Evolutionary conservation across 2,888 invertebrate species (phyloP).

Genomic region (Melipona beecheii): DNA sequence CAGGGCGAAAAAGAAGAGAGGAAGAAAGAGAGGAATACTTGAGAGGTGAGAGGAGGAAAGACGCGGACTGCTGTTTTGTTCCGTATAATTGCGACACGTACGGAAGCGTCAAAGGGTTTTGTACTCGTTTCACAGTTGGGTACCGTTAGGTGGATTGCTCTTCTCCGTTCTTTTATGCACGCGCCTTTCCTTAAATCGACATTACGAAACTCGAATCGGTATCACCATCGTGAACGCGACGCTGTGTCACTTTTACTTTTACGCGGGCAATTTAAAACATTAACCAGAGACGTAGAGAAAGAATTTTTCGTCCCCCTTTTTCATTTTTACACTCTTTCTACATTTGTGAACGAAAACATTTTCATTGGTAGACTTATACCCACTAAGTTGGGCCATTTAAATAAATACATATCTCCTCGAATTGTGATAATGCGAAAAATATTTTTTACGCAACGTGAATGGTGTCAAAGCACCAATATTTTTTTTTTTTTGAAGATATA

Average conservation of each 20-base stretch:
- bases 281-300: not conserved
- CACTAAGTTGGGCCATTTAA: too few species aligned
- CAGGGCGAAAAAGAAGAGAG: not conserved
- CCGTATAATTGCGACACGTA: constrained; percentile 59
- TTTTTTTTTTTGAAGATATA: too few species aligned
- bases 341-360: not conserved
- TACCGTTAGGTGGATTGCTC: constrained; percentile 27
- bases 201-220: not conserved
- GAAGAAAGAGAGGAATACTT: constrained; percentile 6
- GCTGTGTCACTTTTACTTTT: not conserved
- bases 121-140: constrained; percentile 16
- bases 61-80: constrained; percentile 53
- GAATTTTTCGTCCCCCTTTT: not conserved
- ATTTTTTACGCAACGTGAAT: too few species aligned
- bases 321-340: not conserved
- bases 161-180: constrained; percentile 4
- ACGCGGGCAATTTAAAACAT: not conserved
- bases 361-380: not conserved
- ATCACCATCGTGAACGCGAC: constrained; percentile 2
- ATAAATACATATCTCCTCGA: too few species aligned
- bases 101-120: constrained; percentile 58
- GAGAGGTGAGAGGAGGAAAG: constrained; percentile 35
- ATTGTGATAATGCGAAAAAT: too few species aligned
- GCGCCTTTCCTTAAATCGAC: constrained; percentile 30
- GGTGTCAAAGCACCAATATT: too few species aligned